phyloP scores from a whole-genome alignment of 2,113 vertebrate genomes.

The Trematomus loennbergii region DNA sequence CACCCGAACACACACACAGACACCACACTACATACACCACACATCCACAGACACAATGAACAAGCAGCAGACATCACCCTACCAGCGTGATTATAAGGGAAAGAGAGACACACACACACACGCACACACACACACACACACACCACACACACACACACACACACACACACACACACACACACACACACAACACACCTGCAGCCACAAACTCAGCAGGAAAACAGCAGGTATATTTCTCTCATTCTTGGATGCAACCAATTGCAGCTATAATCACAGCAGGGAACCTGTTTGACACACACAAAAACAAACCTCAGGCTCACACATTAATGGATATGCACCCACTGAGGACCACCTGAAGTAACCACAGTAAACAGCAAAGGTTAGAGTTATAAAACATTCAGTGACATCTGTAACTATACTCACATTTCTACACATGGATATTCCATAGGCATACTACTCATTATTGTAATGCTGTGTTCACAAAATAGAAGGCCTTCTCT shows the following conservation, averaged over 20 bases:
- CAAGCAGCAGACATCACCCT: conserved; percentile 26
- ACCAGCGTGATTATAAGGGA: conserved; percentile 1
- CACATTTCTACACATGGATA: background rate
- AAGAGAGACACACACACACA: background rate
- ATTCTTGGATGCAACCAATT: conserved; percentile 47
- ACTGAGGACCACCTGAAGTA: conserved; percentile 19
- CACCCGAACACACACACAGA: background rate
- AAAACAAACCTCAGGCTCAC: background rate
- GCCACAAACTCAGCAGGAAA: conserved; percentile 45
- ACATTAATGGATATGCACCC: conserved; percentile 12
- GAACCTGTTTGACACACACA: conserved; percentile 30
- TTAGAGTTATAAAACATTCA: conserved; percentile 16
- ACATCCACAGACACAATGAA: conserved; percentile 37
- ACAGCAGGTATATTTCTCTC: conserved; percentile 58
- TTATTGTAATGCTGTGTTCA: background rate
- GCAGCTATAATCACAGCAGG: conserved; percentile 64
- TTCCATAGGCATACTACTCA: too few species aligned
- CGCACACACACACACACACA: background rate
- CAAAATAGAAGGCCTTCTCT: background rate
- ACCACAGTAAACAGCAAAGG: conserved; percentile 10
- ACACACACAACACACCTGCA: conserved; percentile 13
- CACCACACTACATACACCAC: conserved; percentile 12
- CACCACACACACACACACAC: background rate
- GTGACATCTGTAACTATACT: background rate
- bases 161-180: background rate